Conservation (phyloP, 2,113 vertebrate genomes). For the Azemiops feae region DNA sequence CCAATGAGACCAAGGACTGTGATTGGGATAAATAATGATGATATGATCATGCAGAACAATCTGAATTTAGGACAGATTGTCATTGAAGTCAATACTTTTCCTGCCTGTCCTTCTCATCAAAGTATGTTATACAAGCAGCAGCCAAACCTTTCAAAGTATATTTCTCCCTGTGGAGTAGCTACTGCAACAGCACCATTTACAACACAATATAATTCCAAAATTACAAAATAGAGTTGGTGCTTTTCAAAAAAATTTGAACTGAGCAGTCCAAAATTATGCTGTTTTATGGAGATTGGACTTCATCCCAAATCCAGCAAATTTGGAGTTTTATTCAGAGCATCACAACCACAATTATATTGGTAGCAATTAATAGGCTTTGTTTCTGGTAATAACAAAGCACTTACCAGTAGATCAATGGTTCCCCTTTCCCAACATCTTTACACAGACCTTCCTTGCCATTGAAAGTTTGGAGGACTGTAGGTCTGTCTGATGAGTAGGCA, state of each 20-base stretch:
- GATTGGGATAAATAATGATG: too few relatives aligned
- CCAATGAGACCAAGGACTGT: too few relatives aligned
- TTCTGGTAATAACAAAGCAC: neutral
- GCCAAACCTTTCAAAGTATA: too few relatives aligned
- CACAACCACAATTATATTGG: neutral
- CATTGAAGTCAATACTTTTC: too few relatives aligned
- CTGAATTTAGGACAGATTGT: too few relatives aligned
- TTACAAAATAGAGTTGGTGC: neutral
- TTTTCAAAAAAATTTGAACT: neutral
- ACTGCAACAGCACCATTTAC: neutral
- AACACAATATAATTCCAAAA: neutral
- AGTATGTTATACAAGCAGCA: too few relatives aligned
- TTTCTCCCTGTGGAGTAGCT: too few relatives aligned
- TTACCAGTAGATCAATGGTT: neutral
- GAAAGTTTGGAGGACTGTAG: neutral
- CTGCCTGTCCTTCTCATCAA: too few relatives aligned
- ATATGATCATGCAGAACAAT: too few relatives aligned
- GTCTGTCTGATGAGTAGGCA: neutral
- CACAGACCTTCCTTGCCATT: neutral
- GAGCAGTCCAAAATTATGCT: neutral
- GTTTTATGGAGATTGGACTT: neutral
- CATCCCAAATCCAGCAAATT: neutral
- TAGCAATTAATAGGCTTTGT: neutral
- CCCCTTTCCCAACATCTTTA: neutral
- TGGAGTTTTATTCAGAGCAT: neutral